Evolutionary conservation across 2,113 vertebrate genomes (phyloP).

Genomic region (Daboia siamensis): DNA sequence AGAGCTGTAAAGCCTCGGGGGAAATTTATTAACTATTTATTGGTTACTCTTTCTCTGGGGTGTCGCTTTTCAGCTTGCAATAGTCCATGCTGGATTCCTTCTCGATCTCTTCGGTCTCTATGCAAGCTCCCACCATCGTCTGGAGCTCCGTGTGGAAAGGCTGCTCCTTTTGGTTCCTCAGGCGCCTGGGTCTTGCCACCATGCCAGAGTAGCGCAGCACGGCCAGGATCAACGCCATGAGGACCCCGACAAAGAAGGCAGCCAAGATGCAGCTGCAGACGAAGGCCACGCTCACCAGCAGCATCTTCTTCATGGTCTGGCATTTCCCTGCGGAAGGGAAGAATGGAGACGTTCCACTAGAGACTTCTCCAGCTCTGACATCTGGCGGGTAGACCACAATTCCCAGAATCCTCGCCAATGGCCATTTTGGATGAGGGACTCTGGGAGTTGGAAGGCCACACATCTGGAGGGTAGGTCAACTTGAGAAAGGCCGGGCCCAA

Average conservation of each 20-base stretch:
- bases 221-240: constrained; percentile 6
- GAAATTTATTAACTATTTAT: background rate
- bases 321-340: background rate
- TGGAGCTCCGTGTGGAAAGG: constrained; percentile 33
- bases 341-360: too few species aligned
- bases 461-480: background rate
- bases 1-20: background rate
- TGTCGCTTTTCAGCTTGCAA: background rate
- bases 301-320: background rate
- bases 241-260: fast-evolving
- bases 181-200: fast-evolving
- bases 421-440: background rate
- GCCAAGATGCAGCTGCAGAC: constrained; percentile 8
- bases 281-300: constrained; percentile 26
- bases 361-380: too few species aligned
- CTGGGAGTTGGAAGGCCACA: background rate
- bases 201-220: fast-evolving
- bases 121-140: constrained; percentile 1
- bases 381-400: background rate
- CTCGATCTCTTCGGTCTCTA: background rate
- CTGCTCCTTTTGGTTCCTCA: fast-evolving
- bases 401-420: background rate
- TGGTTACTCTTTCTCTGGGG: fast-evolving
- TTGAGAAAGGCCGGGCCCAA: background rate
- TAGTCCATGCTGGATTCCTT: fast-evolving